Evolutionary conservation across 2,797 vertebrate genomes (phyloP).

Genomic region (Urocyon cinereoargenteus): DNA sequence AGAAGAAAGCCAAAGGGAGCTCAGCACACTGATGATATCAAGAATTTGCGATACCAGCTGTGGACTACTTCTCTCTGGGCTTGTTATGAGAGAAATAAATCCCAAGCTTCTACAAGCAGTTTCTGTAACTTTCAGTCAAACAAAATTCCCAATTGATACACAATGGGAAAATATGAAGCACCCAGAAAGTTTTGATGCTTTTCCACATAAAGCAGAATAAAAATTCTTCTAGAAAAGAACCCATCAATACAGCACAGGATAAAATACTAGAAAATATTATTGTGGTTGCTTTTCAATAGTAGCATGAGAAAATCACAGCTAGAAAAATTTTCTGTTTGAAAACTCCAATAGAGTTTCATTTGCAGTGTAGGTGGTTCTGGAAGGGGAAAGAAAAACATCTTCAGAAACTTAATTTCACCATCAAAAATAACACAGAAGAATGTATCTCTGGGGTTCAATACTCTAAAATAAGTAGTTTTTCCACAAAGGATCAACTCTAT

Average conservation of each 20-base stretch:
- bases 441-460: neutral
- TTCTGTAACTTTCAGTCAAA: conserved; percentile 61
- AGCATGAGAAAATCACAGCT: conserved; percentile 53
- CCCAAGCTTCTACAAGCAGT: neutral
- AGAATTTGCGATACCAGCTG: neutral
- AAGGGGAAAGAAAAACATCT: conserved; percentile 35
- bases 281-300: conserved; percentile 50
- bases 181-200: conserved; percentile 6
- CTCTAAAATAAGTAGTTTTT: conserved; percentile 53
- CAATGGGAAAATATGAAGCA: conserved; percentile 8
- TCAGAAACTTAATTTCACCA: conserved; percentile 50
- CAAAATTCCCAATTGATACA: conserved; percentile 43
- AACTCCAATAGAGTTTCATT: conserved; percentile 38
- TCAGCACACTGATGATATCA: neutral
- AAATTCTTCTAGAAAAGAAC: conserved; percentile 63
- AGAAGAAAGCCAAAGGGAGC: neutral
- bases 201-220: conserved; percentile 51
- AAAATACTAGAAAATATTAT: conserved; percentile 59
- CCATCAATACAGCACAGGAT: neutral
- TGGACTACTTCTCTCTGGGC: conserved; percentile 37
- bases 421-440: conserved; percentile 45
- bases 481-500: conserved; percentile 50
- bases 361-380: conserved; percentile 47
- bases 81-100: conserved; percentile 70
- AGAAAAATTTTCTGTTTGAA: conserved; percentile 64